Evolutionary conservation across 2,888 invertebrate species (phyloP).

Genomic region (Coelogynopora nodosa): DNA sequence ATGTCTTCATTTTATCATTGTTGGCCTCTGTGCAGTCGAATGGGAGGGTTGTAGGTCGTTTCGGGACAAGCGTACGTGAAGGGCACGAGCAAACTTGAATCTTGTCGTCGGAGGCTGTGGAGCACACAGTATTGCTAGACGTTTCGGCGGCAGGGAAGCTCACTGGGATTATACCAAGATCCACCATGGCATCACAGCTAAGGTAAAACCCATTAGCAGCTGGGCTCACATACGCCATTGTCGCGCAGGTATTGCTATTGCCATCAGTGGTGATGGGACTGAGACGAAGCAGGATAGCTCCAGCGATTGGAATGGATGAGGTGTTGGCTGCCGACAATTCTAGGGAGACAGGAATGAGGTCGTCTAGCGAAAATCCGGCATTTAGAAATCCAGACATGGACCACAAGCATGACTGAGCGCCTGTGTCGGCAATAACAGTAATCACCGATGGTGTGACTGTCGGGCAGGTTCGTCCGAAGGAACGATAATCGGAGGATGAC

Average conservation of each 20-base stretch:
- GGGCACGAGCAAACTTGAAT: background rate
- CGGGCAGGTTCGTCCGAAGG: background rate
- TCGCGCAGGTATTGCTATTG: background rate
- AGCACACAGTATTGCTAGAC: background rate
- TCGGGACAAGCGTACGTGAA: background rate
- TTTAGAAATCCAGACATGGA: background rate
- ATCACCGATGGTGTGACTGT: background rate
- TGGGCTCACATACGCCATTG: background rate
- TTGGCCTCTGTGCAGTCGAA: background rate
- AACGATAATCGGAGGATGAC: background rate
- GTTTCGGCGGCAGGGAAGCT: background rate
- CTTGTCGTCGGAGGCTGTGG: constrained; percentile 2
- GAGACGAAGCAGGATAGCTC: background rate
- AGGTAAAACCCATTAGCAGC: background rate
- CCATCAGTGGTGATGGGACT: background rate
- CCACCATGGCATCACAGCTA: constrained; percentile 5
- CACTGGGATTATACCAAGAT: background rate
- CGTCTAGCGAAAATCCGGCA: background rate
- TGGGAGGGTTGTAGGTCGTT: background rate
- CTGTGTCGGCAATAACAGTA: background rate
- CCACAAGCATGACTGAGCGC: background rate
- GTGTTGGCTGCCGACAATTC: background rate
- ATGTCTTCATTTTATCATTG: constrained; percentile 13
- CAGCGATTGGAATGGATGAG: background rate
- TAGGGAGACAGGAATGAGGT: background rate